A percentile compares a stretch with the other conserved stretches of the same genome.
Conservation (phyloP, 2,888 invertebrate genomes). For the Oxystoma pomonae region DNA sequence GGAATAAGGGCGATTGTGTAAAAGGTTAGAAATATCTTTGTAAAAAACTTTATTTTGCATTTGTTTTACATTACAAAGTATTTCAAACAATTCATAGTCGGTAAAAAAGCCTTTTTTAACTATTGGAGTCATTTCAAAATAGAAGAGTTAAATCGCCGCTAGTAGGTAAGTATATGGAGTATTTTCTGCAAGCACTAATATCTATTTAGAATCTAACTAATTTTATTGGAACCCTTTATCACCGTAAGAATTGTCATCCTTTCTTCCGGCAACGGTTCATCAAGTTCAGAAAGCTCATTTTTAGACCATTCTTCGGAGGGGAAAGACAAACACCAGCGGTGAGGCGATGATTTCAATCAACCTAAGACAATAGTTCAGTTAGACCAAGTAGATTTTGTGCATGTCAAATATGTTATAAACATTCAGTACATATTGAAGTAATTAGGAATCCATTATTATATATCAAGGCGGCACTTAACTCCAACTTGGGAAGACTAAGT, state of each 20-base stretch:
- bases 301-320: background rate
- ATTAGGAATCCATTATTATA: too few species aligned
- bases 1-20: background rate
- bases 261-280: background rate
- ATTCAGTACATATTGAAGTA: too few species aligned
- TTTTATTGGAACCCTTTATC: background rate
- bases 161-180: background rate
- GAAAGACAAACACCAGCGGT: background rate
- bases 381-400: background rate
- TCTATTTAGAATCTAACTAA: background rate
- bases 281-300: background rate
- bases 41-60: background rate
- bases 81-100: background rate
- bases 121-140: background rate
- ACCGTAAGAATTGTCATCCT: background rate
- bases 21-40: background rate
- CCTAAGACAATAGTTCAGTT: background rate
- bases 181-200: conserved; percentile 1
- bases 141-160: background rate
- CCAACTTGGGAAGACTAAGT: too few species aligned
- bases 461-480: too few species aligned
- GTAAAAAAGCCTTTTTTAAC: background rate
- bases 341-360: background rate
- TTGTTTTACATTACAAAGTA: background rate
- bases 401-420: too few species aligned